A percentile compares a stretch with the other conserved stretches of the same genome.
phyloP scores from a whole-genome alignment of 53 echinoderm and acorn worm genomes.

The Zoroaster sp. region DNA sequence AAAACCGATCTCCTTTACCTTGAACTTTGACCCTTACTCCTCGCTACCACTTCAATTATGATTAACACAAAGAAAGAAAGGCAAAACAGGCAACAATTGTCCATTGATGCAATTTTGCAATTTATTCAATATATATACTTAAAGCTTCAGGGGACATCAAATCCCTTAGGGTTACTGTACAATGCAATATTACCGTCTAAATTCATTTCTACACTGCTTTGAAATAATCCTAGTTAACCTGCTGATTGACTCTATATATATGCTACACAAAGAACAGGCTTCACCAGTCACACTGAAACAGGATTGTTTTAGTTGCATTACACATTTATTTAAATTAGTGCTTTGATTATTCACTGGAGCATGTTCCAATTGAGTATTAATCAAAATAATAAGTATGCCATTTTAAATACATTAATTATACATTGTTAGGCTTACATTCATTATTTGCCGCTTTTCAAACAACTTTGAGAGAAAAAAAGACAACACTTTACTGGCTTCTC shows the following conservation, averaged over 20 bases:
- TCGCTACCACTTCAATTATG: background rate
- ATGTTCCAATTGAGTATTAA: background rate
- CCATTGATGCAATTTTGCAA: conserved; percentile 45
- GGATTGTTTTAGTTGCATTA: background rate
- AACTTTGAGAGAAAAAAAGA: no score
- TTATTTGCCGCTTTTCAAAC: no score
- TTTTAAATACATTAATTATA: background rate
- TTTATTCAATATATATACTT: conserved; percentile 55
- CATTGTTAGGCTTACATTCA: no score
- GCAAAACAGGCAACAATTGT: background rate
- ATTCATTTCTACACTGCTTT: background rate
- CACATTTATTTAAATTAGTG: background rate
- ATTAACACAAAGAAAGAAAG: background rate
- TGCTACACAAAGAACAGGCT: background rate
- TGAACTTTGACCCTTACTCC: no score
- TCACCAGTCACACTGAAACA: background rate
- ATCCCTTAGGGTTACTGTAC: background rate
- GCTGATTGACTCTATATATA: background rate
- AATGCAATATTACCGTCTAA: background rate
- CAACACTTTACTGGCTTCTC: background rate
- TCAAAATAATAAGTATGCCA: background rate
- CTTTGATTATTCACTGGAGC: background rate
- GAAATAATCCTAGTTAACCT: background rate
- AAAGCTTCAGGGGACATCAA: background rate
- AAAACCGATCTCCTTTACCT: no score